Evolutionary conservation across 37 sponge, comb jelly and placozoan species (phyloP).

Genomic region (Bolinopsis microptera): DNA sequence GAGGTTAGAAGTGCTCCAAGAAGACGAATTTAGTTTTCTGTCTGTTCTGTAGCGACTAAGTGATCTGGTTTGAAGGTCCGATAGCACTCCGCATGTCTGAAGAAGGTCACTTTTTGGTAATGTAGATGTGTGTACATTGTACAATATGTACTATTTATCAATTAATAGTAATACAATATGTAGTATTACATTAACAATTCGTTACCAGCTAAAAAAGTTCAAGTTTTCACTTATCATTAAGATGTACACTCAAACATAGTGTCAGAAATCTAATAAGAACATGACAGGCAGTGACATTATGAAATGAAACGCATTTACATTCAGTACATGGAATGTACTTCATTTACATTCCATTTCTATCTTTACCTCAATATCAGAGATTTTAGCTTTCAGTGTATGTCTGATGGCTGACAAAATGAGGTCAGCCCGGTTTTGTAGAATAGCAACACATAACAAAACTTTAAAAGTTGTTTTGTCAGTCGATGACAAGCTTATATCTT

Average conservation of each 20-base stretch:
- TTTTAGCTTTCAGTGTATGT: slow-evolving; percentile 60
- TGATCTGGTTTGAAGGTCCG: slow-evolving; percentile 3
- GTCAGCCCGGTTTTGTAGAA: background rate
- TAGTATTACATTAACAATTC: too few relatives aligned
- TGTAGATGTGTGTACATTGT: too few relatives aligned
- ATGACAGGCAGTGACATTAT: too few relatives aligned
- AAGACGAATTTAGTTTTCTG: background rate
- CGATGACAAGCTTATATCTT: slow-evolving; percentile 8
- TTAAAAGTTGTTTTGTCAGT: slow-evolving; percentile 16
- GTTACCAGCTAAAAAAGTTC: too few relatives aligned
- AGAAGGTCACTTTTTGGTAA: background rate
- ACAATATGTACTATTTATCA: too few relatives aligned
- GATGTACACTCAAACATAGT: too few relatives aligned
- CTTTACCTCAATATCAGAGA: slow-evolving; percentile 18
- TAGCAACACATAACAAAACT: background rate
- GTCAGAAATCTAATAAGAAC: too few relatives aligned
- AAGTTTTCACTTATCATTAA: too few relatives aligned
- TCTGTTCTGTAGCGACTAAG: background rate
- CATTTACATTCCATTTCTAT: too few relatives aligned
- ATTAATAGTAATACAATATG: too few relatives aligned
- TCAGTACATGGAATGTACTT: too few relatives aligned
- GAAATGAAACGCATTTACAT: too few relatives aligned
- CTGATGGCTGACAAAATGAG: slow-evolving; percentile 3
- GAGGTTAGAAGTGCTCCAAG: background rate
- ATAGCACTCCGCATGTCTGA: slow-evolving; percentile 20